phyloP scores from a whole-genome alignment of 2,888 invertebrate genomes.

The Agrenia bidenticulata region DNA sequence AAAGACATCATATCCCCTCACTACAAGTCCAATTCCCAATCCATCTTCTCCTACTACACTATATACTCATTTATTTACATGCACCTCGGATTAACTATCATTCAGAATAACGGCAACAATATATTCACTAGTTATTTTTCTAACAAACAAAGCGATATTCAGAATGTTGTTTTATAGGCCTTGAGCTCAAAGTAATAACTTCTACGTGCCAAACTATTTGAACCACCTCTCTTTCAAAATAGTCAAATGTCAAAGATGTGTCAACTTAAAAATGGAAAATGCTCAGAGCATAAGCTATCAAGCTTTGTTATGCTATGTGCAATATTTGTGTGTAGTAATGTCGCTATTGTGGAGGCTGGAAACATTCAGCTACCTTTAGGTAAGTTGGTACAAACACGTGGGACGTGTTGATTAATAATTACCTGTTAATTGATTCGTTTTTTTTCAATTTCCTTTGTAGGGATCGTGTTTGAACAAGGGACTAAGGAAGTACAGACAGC shows the following conservation, averaged over 20 bases:
- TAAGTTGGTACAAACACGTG: conserved; percentile 5
- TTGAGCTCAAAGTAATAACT: too few species aligned
- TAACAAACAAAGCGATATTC: too few species aligned
- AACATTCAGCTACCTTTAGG: conserved; percentile 36
- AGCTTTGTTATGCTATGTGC: background rate
- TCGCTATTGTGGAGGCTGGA: conserved; percentile 10
- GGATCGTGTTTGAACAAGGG: conserved; percentile 88
- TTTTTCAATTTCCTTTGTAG: conserved; percentile 60
- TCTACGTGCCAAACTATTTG: too few species aligned
- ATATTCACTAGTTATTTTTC: too few species aligned
- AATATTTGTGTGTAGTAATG: background rate
- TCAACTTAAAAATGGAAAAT: background rate
- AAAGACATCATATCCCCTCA: too few species aligned
- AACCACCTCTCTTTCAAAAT: too few species aligned
- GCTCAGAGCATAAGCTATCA: background rate
- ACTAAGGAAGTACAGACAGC: conserved; percentile 89
- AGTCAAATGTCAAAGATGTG: background rate
- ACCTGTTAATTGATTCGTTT: background rate
- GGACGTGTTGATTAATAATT: background rate
- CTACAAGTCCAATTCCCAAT: too few species aligned
- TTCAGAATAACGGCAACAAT: too few species aligned
- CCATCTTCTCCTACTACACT: too few species aligned
- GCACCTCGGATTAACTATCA: too few species aligned
- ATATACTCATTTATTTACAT: too few species aligned
- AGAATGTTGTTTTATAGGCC: too few species aligned